Evolutionary conservation across 2,888 invertebrate genomes (phyloP).

Genomic region (Eurois occulta): DNA sequence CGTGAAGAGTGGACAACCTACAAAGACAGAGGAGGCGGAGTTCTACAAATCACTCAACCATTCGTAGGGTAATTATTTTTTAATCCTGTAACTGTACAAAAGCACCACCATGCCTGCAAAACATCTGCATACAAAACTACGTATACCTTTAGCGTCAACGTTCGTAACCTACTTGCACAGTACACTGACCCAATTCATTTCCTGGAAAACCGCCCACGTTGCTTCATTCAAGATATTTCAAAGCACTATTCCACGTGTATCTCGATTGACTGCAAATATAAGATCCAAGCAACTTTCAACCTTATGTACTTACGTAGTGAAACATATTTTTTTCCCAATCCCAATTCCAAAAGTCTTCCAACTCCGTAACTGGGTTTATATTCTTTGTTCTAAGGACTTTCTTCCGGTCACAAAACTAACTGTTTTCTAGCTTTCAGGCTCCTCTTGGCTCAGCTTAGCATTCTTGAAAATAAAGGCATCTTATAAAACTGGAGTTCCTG

Average conservation of each 20-base stretch:
- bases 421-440: background rate
- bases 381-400: background rate
- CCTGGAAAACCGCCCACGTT: slow-evolving; percentile 11
- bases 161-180: slow-evolving; percentile 18
- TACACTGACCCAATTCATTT: slow-evolving; percentile 35
- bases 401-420: too few species aligned
- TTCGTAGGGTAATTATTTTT: background rate
- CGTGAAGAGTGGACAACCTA: background rate
- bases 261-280: background rate
- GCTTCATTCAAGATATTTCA: slow-evolving; percentile 28
- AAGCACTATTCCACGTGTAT: slow-evolving; percentile 3
- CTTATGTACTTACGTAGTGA: background rate
- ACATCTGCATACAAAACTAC: slow-evolving; percentile 15
- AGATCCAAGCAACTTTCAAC: background rate
- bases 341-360: background rate
- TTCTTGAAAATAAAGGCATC: background rate
- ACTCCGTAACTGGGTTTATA: background rate
- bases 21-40: background rate
- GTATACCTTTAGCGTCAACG: slow-evolving; percentile 1
- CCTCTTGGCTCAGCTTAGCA: background rate
- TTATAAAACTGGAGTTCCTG: background rate
- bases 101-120: background rate
- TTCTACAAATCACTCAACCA: background rate
- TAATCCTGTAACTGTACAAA: background rate
- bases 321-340: too few species aligned